These are phyloP conservation scores for Dysdera silvatica DNA, from an alignment of 1,140 invertebrate genomes.

Conservation along the genomic window DNA sequence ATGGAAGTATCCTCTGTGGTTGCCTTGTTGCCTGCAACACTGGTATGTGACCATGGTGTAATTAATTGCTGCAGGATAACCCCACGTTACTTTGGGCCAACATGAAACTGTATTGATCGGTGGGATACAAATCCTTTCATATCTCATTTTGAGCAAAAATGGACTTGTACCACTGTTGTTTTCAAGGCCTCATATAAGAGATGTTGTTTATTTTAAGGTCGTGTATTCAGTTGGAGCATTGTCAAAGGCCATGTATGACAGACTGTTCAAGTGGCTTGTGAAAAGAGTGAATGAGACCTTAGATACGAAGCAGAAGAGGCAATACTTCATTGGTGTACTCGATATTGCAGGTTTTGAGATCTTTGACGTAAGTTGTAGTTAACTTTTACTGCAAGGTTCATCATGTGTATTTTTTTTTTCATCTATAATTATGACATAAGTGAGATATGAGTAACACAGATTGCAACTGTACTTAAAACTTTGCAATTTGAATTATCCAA, in stretches of 20 bases:
- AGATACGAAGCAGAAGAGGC: slow-evolving; percentile 51
- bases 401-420: no score
- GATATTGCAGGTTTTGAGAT: slow-evolving; percentile 61
- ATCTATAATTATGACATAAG: no score
- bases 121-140: not conserved
- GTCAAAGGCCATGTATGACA: slow-evolving; percentile 54
- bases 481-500: no score
- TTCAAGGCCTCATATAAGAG: not conserved
- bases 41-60: no score
- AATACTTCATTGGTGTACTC: slow-evolving; percentile 56
- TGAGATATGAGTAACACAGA: no score
- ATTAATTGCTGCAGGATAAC: no score
- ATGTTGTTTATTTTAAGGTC: slow-evolving; percentile 17
- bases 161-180: not conserved
- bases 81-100: no score
- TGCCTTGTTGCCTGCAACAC: no score
- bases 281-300: slow-evolving; percentile 54
- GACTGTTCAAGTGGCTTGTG: slow-evolving; percentile 54
- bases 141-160: not conserved
- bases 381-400: no score
- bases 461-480: no score
- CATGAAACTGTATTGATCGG: no score
- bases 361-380: slow-evolving; percentile 55
- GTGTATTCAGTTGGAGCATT: slow-evolving; percentile 51
- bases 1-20: no score